A percentile compares a stretch with the other conserved stretches of the same genome.
These are phyloP conservation scores for Apotomis turbidana DNA, from an alignment of 2,888 invertebrate genomes.

Conservation along the genomic window DNA sequence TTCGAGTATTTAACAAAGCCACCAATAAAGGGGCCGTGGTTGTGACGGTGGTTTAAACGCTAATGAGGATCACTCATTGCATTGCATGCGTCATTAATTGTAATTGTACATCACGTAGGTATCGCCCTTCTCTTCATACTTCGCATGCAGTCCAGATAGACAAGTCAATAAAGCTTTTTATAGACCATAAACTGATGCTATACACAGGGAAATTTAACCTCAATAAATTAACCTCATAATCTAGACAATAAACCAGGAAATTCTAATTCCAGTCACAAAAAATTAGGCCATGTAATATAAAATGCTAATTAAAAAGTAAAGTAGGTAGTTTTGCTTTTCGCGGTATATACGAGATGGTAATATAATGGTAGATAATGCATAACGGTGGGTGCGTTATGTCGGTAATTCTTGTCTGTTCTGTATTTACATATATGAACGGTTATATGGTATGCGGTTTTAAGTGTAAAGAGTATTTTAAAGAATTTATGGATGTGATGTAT, in stretches of 20 bases:
- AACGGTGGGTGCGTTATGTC: background rate
- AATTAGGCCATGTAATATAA: slow-evolving; percentile 17
- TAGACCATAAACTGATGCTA: slow-evolving; percentile 7
- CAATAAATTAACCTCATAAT: slow-evolving; percentile 2
- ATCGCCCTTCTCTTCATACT: too few species aligned
- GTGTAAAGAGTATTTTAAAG: background rate
- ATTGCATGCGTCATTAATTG: too few species aligned
- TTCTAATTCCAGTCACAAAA: slow-evolving; percentile 10
- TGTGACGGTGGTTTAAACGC: too few species aligned
- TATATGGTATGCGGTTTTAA: background rate
- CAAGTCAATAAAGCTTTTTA: background rate
- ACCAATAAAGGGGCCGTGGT: too few species aligned
- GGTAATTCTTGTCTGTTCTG: background rate
- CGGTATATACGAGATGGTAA: slow-evolving; percentile 5
- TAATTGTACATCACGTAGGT: too few species aligned
- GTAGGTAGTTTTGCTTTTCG: slow-evolving; percentile 15
- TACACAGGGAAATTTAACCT: slow-evolving; percentile 1
- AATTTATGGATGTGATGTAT: too few species aligned
- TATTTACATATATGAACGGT: slow-evolving; percentile 4
- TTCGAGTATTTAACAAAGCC: too few species aligned
- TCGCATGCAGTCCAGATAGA: too few species aligned
- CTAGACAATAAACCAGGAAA: slow-evolving; percentile 18
- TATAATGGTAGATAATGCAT: background rate
- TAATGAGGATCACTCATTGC: too few species aligned
- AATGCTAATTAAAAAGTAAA: slow-evolving; percentile 17